Evolutionary conservation across 2,797 vertebrate genomes (phyloP).

Genomic region (Florisuga fusca): DNA sequence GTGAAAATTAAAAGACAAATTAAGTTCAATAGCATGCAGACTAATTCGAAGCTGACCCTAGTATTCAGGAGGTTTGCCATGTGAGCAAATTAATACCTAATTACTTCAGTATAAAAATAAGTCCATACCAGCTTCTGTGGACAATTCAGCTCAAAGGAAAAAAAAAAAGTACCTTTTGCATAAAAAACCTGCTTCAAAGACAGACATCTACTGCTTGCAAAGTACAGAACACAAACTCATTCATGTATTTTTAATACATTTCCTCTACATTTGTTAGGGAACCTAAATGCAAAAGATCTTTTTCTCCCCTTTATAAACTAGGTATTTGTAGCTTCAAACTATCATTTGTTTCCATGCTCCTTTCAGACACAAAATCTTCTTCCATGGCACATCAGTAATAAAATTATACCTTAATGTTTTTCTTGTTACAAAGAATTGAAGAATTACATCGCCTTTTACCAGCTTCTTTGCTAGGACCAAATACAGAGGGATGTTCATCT

Average conservation of each 20-base stretch:
- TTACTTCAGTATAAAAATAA: not conserved
- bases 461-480: slow-evolving; percentile 52
- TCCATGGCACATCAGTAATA: not conserved
- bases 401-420: slow-evolving; percentile 54
- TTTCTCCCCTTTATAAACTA: not conserved
- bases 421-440: slow-evolving; percentile 59
- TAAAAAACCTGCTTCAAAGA: not conserved
- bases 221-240: not conserved
- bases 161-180: not conserved
- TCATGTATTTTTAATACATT: not conserved
- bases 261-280: not conserved
- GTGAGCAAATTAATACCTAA: not conserved
- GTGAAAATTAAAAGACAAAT: not conserved
- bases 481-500: slow-evolving; percentile 66
- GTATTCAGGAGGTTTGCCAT: not conserved
- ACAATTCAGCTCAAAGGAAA: not conserved
- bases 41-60: not conserved
- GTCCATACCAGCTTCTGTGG: not conserved
- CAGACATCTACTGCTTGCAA: not conserved
- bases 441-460: slow-evolving; percentile 46
- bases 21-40: not conserved
- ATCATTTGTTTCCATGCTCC: slow-evolving; percentile 16
- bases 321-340: not conserved
- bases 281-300: not conserved
- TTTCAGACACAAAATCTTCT: slow-evolving; percentile 37